A percentile compares a stretch with the other conserved stretches of the same genome.
phyloP scores from a whole-genome alignment of 2,888 invertebrate genomes.

The Coelopa pilipes region DNA sequence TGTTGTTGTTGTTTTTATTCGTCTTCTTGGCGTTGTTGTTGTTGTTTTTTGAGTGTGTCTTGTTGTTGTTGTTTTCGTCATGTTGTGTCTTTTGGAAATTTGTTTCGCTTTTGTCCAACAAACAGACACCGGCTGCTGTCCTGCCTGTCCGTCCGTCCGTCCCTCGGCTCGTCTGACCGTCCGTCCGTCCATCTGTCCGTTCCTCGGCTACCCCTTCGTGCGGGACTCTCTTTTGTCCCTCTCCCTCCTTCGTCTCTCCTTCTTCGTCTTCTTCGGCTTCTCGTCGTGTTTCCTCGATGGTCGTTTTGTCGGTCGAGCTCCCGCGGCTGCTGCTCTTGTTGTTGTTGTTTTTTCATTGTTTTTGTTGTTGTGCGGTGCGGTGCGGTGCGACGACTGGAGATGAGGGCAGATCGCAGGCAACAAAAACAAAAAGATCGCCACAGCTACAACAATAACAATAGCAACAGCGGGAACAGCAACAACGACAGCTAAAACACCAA shows the following conservation, averaged over 20 bases:
- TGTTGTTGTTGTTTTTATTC: conserved; percentile 27
- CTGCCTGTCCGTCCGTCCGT: background rate
- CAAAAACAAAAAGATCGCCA: conserved; percentile 29
- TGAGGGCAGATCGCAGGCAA: background rate
- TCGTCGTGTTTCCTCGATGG: conserved; percentile 7
- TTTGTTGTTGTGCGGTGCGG: conserved; percentile 25
- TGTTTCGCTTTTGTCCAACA: conserved; percentile 28
- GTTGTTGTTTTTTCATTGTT: conserved; percentile 46
- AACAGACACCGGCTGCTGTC: conserved; percentile 26
- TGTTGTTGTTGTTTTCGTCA: conserved; percentile 25
- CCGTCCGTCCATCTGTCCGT: no score
- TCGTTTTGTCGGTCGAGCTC: conserved; percentile 36
- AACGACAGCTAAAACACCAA: conserved; percentile 9
- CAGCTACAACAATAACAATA: conserved; percentile 18
- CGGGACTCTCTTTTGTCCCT: background rate
- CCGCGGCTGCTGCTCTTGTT: conserved; percentile 37
- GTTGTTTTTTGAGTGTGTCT: background rate
- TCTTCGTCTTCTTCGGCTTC: background rate
- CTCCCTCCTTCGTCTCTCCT: background rate
- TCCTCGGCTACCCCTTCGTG: no score
- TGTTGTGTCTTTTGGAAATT: conserved; percentile 32
- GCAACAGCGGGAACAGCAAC: conserved; percentile 32
- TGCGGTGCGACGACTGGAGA: background rate
- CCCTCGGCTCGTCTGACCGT: background rate
- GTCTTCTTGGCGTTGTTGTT: conserved; percentile 17